Evolutionary conservation across 2,113 vertebrate species (phyloP).

Genomic region (Bos javanicus): DNA sequence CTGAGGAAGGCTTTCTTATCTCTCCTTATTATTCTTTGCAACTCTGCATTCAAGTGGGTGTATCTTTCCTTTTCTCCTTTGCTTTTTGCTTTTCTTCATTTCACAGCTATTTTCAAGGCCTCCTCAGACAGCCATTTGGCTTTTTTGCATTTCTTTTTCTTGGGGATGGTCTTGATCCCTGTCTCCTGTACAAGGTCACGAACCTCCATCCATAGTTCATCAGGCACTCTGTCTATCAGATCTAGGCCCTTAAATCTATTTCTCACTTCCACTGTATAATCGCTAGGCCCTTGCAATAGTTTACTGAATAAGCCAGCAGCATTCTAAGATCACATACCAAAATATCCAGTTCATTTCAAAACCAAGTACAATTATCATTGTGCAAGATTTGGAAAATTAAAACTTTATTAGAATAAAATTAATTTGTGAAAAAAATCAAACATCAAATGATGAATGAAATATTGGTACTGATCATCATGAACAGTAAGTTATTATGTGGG

Average conservation of each 20-base stretch:
- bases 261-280: background rate
- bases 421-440: background rate
- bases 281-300: background rate
- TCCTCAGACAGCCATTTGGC: background rate
- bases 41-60: background rate
- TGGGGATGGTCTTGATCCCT: background rate
- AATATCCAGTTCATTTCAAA: background rate
- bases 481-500: background rate
- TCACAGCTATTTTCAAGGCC: background rate
- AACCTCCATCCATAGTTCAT: background rate
- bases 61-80: background rate
- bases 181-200: background rate
- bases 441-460: background rate
- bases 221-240: background rate
- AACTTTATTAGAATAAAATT: background rate
- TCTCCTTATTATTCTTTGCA: background rate
- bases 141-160: background rate
- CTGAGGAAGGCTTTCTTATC: background rate
- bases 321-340: background rate
- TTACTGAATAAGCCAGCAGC: background rate
- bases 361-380: background rate
- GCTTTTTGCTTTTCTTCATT: background rate
- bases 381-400: background rate
- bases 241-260: background rate
- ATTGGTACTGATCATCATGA: background rate